These are phyloP conservation scores for Genyomyrus donnyi DNA, from an alignment of 2,113 vertebrate genomes.

Conservation along the genomic window DNA sequence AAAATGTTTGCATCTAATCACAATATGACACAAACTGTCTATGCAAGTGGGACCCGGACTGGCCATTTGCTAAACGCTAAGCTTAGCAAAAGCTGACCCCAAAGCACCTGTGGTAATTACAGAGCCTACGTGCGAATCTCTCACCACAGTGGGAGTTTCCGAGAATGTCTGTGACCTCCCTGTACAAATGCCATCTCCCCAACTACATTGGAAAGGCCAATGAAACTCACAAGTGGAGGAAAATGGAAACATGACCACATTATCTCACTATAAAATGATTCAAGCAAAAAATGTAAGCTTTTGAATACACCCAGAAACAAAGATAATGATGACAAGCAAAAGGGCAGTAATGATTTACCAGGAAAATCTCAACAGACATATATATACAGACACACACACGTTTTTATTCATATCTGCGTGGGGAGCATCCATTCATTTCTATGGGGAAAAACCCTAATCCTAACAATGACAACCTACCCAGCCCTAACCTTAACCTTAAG, in stretches of 20 bases:
- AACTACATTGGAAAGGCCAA: neutral
- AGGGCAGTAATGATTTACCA: neutral
- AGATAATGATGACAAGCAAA: neutral
- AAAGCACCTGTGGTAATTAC: neutral
- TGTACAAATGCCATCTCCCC: neutral
- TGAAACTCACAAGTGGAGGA: neutral
- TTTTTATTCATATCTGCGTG: neutral
- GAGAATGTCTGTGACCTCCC: neutral
- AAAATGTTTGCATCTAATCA: neutral
- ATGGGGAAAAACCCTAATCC: neutral
- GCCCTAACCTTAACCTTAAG: neutral
- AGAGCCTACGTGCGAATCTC: neutral
- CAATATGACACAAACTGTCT: neutral
- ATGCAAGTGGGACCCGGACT: neutral
- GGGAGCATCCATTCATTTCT: neutral
- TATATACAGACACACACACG: neutral
- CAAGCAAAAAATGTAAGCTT: neutral
- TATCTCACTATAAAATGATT: neutral
- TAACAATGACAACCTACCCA: neutral
- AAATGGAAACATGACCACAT: neutral
- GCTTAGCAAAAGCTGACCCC: neutral
- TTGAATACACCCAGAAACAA: neutral
- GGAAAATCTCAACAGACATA: neutral
- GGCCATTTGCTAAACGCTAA: neutral
- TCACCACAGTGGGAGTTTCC: neutral